Base-by-base conservation (phyloP, 1,140 invertebrate species). In the Glossosoma conforme region DNA sequence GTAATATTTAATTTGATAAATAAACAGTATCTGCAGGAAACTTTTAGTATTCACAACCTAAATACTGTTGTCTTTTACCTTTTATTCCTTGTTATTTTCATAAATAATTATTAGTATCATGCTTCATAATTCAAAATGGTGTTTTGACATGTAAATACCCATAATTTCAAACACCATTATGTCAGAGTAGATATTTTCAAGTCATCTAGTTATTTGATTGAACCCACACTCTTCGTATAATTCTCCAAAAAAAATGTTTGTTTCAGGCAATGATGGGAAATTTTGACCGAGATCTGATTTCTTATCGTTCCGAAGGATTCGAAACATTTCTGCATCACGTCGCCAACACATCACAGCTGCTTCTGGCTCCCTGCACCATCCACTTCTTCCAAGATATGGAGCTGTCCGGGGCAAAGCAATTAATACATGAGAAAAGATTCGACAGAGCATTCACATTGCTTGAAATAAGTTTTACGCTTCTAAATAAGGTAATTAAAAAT, bases 271-370 rank as follows among this genome's bases (percentile, higher is more conserved):
- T 89, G 8, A 67, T 86, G 37, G 86, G 87, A 1, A 91, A 91
- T 65, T 91, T 89, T 65, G 81, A 80, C 30, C 74, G 80, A 18
- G 80, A 79, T 53, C 71, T 87, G 22, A 89, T 91, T 58, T 77
- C 79, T 6, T 70, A 73, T 35, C 74, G 87, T 62, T 85, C 83
- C 64, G 64, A 73, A 8, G 80, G 79, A n/a, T 91, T 91, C 74
- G 83, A 87, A 60, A 67, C 69, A 49, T 74, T 88, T 21, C 64
- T 89, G 15, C 73, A 77, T 19, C 73, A 83, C 58, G 66, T 87
- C 24, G 73, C 77, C 6, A 70, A 66, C 36, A 69, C 82, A 30
- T 67, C 75, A 43, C 72, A 77, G 32, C 62, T 89, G 2, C 69
- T 81, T 47, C 77, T 81, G 21, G 80, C 81, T 11, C 61, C 67